Base-by-base conservation (phyloP, 2,888 invertebrate genomes). In the Athalia cordata region DNA sequence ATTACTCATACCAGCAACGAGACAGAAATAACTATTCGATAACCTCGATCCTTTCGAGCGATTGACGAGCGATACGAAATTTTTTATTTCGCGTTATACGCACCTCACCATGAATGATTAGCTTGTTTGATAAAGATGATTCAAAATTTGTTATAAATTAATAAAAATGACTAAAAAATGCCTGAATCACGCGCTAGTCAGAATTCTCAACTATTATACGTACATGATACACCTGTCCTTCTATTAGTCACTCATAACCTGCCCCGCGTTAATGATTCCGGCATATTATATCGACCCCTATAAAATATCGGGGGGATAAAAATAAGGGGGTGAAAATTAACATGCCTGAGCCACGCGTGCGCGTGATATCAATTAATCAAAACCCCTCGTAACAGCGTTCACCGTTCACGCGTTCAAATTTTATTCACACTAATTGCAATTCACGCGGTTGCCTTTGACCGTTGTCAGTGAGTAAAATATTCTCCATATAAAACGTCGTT, bases 241-340 rank as follows among this genome's bases (percentile, higher is more conserved):
- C 55, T 57, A 55, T 72, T 72, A 72, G 47, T 72, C 59, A 72
- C 29, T 59, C 57, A 15, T 45, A n/a, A 13, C 47, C 11, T 11
- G 55, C n/a, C n/a, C 11, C 9, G 6, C 4, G 55, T 9, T n/a
- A 7, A 55, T 55, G 55, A 62, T 15, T 62, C 15, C 29, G 62
- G 13, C 62, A 8, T 55, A 4, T 29, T 15, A 62, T 62, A 62
- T 62, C n/a, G 43, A 3, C 7, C 7, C 8, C 29, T 15, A 52
- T 50, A 5, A 11, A 9, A 11, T 68, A 8, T 7, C n/a, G 7
- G 52, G 55, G 68, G 50, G 52, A 5, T 7, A 11, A 52, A 68
- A 68, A 68, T 11, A 43, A 11, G 52, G 50, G 68, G 68, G 55
- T 55, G 5, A 55, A 68, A 6, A 49, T 50, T 55, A n/a, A 29